Conservation (phyloP, 2,888 invertebrate species). For the Steromphala cineraria region DNA sequence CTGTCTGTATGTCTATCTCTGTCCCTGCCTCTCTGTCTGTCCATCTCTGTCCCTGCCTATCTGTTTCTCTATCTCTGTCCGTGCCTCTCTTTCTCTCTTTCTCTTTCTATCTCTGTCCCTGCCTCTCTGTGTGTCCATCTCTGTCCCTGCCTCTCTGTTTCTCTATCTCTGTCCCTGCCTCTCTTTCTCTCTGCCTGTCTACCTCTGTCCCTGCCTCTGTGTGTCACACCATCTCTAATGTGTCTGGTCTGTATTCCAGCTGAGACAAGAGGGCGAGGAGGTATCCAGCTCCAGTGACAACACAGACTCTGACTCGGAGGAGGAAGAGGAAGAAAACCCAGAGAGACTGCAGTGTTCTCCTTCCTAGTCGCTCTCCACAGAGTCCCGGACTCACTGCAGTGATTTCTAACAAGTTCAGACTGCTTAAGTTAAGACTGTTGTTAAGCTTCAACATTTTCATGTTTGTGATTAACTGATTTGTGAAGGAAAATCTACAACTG, state of each 20-base stretch:
- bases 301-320: slow-evolving; percentile 58
- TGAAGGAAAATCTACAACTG: no score
- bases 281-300: slow-evolving; percentile 51
- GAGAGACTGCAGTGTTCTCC: slow-evolving; percentile 68
- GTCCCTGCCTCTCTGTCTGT: neutral
- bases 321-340: slow-evolving; percentile 53
- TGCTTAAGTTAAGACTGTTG: no score
- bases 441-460: no score
- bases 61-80: slow-evolving; percentile 11
- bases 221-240: no score
- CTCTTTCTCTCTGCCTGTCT: neutral
- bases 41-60: neutral
- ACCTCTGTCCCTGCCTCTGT: no score
- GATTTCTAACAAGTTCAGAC: no score
- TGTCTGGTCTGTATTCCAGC: slow-evolving; percentile 29
- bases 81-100: neutral
- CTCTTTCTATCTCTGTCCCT: neutral
- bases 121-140: neutral
- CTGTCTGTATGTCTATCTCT: neutral
- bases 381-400: no score
- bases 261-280: slow-evolving; percentile 54
- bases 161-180: neutral
- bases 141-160: neutral
- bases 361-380: slow-evolving; percentile 45
- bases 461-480: no score